phyloP scores from a whole-genome alignment of 2,888 invertebrate genomes.

The Polyploca ridens region DNA sequence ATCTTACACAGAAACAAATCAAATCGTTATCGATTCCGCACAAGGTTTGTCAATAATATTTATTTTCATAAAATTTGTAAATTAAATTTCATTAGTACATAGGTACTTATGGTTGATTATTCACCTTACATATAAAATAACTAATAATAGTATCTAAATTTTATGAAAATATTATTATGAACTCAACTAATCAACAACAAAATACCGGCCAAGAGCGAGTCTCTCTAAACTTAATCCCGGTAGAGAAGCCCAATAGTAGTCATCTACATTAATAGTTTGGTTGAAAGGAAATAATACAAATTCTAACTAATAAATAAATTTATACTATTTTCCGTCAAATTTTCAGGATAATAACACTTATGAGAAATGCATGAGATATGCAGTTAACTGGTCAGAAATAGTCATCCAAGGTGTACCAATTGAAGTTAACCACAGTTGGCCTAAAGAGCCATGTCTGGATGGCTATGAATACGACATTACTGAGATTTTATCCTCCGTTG shows the following conservation, averaged over 20 bases:
- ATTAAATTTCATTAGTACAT: no score
- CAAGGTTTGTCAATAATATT: conserved; percentile 56
- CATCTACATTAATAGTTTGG: no score
- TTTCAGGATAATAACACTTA: conserved; percentile 78
- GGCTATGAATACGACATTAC: conserved; percentile 92
- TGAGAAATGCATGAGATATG: conserved; percentile 89
- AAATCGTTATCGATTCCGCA: conserved; percentile 88
- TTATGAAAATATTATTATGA: no score
- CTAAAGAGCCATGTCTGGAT: conserved; percentile 87
- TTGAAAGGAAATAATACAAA: no score
- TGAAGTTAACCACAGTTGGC: conserved; percentile 84
- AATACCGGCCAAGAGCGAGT: no score
- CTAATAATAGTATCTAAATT: no score
- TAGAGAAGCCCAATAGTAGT: no score
- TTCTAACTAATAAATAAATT: no score
- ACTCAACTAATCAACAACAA: no score
- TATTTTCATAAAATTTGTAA: not conserved
- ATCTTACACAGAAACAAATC: conserved; percentile 84
- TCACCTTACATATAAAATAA: no score
- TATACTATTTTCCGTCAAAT: conserved; percentile 15
- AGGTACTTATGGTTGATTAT: no score
- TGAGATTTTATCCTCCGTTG: conserved; percentile 90
- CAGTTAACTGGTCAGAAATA: conserved; percentile 88
- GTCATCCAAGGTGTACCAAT: conserved; percentile 60
- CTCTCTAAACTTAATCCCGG: no score